A percentile compares a stretch with the other conserved stretches of the same genome.
Evolutionary conservation across 2,113 vertebrate genomes (phyloP).

Genomic region (Picathartes gymnocephalus): DNA sequence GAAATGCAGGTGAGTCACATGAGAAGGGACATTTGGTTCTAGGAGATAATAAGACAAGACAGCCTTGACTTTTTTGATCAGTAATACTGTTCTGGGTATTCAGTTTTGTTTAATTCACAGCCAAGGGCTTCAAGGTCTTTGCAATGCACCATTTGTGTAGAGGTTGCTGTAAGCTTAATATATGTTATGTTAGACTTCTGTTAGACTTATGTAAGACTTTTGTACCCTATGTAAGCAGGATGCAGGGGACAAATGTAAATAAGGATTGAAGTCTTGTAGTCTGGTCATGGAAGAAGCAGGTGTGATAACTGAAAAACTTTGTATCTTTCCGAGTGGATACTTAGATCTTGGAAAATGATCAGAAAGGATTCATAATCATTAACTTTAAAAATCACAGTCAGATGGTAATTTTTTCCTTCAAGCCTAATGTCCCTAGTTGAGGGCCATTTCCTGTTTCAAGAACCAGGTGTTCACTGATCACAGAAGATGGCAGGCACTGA

Average conservation of each 20-base stretch:
- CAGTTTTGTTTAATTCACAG: neutral
- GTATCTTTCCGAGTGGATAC: neutral
- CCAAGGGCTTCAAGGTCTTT: neutral
- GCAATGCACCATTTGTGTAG: neutral
- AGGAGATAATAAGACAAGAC: neutral
- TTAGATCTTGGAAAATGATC: neutral
- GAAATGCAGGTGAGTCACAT: constrained; percentile 45
- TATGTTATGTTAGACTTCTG: neutral
- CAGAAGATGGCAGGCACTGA: neutral
- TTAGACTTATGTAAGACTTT: neutral
- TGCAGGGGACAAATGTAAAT: neutral
- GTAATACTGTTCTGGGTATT: neutral
- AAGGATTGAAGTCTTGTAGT: neutral
- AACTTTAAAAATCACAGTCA: neutral
- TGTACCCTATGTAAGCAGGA: neutral
- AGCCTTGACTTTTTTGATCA: neutral
- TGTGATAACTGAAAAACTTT: neutral
- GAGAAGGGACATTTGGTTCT: neutral
- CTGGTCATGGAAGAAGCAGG: neutral
- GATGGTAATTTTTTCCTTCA: neutral
- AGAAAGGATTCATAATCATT: neutral
- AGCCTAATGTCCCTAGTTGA: neutral
- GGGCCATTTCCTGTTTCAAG: neutral
- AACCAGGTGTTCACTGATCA: neutral
- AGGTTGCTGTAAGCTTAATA: neutral